A percentile compares a stretch with the other conserved stretches of the same genome.
phyloP scores from a whole-genome alignment of 2,113 vertebrate genomes.

The Centrocercus urophasianus region DNA sequence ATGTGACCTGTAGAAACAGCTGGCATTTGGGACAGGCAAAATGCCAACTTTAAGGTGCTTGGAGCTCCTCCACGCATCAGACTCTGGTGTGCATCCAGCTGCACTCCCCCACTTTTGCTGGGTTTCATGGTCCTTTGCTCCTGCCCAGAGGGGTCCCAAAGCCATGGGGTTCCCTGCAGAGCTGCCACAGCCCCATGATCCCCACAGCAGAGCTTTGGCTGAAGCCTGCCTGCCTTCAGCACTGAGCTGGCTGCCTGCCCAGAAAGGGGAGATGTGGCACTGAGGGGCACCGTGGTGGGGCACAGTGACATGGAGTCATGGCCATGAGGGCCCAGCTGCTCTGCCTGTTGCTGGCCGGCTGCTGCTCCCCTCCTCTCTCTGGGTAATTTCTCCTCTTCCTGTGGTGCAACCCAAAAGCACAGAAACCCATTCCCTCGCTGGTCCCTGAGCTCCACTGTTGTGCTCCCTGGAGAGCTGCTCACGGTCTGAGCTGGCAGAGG shows the following conservation, averaged over 20 bases:
- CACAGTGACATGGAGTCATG: too few relatives aligned
- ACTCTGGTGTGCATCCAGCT: not conserved
- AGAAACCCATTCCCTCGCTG: not conserved
- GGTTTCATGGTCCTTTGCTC: too few relatives aligned
- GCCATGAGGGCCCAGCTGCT: not conserved
- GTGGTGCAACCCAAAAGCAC: not conserved
- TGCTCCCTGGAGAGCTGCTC: not conserved
- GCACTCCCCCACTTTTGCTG: too few relatives aligned
- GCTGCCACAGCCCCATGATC: not conserved
- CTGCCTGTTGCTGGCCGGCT: not conserved
- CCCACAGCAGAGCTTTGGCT: too few relatives aligned
- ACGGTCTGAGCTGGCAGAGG: not conserved
- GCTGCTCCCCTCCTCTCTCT: not conserved
- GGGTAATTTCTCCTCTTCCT: not conserved
- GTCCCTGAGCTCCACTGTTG: fast-evolving
- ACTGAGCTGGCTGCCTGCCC: too few relatives aligned
- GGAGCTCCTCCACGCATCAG: not conserved
- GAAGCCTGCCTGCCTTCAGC: not conserved
- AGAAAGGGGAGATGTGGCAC: too few relatives aligned
- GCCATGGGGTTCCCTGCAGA: not conserved
- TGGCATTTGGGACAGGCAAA: fast-evolving
- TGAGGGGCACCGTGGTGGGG: too few relatives aligned
- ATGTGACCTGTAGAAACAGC: not conserved
- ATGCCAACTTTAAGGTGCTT: not conserved
- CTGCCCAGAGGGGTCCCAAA: not conserved